phyloP scores from a whole-genome alignment of 2,113 vertebrate genomes.

The Pygoscelis adeliae region DNA sequence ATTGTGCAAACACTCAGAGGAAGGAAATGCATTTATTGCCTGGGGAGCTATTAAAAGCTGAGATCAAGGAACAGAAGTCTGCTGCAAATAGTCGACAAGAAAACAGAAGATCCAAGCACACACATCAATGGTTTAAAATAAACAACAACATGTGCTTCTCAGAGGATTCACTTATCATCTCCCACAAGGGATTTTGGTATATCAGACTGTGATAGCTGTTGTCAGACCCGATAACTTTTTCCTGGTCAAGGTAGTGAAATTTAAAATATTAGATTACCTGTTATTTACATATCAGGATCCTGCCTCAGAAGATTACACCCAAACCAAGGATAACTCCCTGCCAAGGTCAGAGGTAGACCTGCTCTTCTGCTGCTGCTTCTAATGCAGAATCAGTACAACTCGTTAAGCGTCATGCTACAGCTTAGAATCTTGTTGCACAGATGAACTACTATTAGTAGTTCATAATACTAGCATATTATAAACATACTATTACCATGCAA shows the following conservation, averaged over 20 bases:
- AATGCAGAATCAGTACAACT: background rate
- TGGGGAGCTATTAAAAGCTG: background rate
- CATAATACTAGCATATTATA: background rate
- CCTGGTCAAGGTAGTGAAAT: background rate
- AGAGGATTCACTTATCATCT: background rate
- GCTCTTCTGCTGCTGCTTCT: background rate
- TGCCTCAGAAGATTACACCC: background rate
- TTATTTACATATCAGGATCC: fast-evolving
- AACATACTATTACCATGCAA: background rate
- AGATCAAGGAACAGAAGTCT: background rate
- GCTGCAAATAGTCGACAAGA: background rate
- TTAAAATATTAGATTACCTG: fast-evolving
- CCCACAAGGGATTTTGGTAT: fast-evolving
- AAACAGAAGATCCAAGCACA: background rate
- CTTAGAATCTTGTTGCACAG: too few relatives aligned
- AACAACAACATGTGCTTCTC: background rate
- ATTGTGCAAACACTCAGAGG: fast-evolving
- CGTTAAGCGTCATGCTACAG: fast-evolving
- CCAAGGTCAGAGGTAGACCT: background rate
- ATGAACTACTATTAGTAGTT: background rate
- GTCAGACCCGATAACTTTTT: fast-evolving
- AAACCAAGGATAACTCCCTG: fast-evolving
- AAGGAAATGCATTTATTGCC: background rate
- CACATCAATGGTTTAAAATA: background rate
- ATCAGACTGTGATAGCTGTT: background rate